Evolutionary conservation across 2,888 invertebrate species (phyloP), one percentile per base, ranked within the genome.

Genomic region (Schrankia costaestrigalis): DNA sequence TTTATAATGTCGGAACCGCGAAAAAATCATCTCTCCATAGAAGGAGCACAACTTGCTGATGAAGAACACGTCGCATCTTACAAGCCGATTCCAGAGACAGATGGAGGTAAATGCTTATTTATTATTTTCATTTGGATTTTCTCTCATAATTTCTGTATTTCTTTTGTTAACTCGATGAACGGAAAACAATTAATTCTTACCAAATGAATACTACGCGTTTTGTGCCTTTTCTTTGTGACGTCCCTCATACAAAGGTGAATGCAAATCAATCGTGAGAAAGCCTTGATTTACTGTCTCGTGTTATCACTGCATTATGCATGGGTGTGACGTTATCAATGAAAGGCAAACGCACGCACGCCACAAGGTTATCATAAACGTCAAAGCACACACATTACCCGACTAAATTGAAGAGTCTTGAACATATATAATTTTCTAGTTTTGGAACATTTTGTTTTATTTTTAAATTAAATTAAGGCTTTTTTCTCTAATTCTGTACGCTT

Each of bases 41-140:
- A 86, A 71, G 85, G 84, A 52, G 84, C 73, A 51, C 82, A 81
- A 57, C 74, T 82, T 77, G 88, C 85, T 57, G 84, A 85, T 45
- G 88, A 85, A 52, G 90, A 89, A 37, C 79, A 80, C 58, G 76
- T 78, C 46, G 69, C 78, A 25, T 71, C 89, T 19, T 91, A 91
- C 68, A 91, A 90, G 68, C 81, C 87, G 25, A 85, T 91, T 54
- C 88, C 90, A 41, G 91, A 91, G 57, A 68, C 84, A 51, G 90
- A 90, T 69, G 77, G 87, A 79, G 90, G 90, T 88, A 78, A 73
- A 47, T 51, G 27, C 5, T 13, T 11, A 32, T 19, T 23, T 31
- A 6, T n/a, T 22, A 24, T 17, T 27, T 6, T 11, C 2, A 2
- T 13, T 10, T 13, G 12, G n/a, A n/a, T n/a, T n/a, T n/a, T n/a